Conservation (phyloP, 1,140 invertebrate genomes). For the Dendrolimus punctatus region DNA sequence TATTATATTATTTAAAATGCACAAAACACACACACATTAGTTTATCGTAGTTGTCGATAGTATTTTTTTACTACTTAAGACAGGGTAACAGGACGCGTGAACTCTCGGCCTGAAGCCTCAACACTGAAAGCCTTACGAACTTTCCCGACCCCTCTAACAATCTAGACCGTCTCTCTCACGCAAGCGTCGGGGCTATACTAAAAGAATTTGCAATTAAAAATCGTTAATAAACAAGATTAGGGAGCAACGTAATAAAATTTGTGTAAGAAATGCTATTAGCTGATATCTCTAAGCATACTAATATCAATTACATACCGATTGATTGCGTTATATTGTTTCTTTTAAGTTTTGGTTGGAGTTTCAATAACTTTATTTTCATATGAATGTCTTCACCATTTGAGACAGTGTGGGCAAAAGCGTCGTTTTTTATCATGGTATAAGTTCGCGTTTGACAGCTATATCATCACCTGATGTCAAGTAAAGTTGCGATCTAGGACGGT, state of each 20-base stretch:
- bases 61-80: neutral
- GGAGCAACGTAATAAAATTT: neutral
- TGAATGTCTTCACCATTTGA: too few relatives aligned
- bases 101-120: slow-evolving; percentile 4
- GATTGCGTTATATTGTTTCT: too few relatives aligned
- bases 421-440: too few relatives aligned
- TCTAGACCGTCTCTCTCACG: slow-evolving; percentile 6
- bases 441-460: too few relatives aligned
- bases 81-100: slow-evolving; percentile 6
- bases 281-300: too few relatives aligned
- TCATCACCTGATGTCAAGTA: too few relatives aligned
- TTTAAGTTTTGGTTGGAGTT: too few relatives aligned
- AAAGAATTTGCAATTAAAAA: slow-evolving; percentile 22
- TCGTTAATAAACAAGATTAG: slow-evolving; percentile 17
- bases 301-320: too few relatives aligned
- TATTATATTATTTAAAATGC: slow-evolving; percentile 1
- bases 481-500: too few relatives aligned
- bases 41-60: slow-evolving; percentile 8
- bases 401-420: too few relatives aligned
- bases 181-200: slow-evolving; percentile 8
- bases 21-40: slow-evolving; percentile 9
- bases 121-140: slow-evolving; percentile 14
- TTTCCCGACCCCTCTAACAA: slow-evolving; percentile 5
- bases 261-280: neutral
- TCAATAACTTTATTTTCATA: too few relatives aligned